Evolutionary conservation across 2,888 invertebrate genomes (phyloP), one percentile per base, ranked within the genome.

Genomic region (Ichneumoninae sp.): DNA sequence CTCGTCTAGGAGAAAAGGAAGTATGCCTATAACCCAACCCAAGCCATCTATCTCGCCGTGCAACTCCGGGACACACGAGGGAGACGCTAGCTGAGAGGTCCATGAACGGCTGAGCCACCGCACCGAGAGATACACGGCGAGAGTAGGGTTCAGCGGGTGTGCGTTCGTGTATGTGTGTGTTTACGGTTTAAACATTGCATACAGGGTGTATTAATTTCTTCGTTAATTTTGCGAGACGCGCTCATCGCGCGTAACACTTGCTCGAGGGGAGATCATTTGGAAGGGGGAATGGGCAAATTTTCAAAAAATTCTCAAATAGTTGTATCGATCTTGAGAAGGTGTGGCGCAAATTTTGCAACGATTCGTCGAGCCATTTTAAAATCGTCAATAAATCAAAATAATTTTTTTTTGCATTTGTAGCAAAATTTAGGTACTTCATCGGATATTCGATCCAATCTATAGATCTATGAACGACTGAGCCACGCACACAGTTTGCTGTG

Each of bases 1-100:
- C 44, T 80, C 62, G 60, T 80, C 74, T 74, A 86, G 87, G 87
- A 88, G 90, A 90, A 89, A 90, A 90, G 91, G 90, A 89, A 91
- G 89, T 89, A 84, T 86, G 84, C 86, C 88, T 87, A 87, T 88
- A 87, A 91, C 86, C 88, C 88, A 90, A 89, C 85, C 84, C 79
- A 86, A 87, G 75, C 86, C 89, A 89, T 91, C 87, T 88, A 88
- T 86, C 82, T 79, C 86, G 47, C 52, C 68, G 60, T 40, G 75
- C 75, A 65, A 57, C 65, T 47, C 60, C 47, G 50, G 30, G 50
- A 30, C 52, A 57, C 66, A 77, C 65, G 71, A 71, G 87, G 77
- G 87, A 87, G 86, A 82, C 57, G 60, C 57, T 74, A 65, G 66
- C 68, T 52, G 83, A 76, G 85, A 79, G 76, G 78, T 78, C 70